These are phyloP conservation scores for Campodea augens DNA, from an alignment of 1,140 invertebrate species.

Conservation along the genomic window DNA sequence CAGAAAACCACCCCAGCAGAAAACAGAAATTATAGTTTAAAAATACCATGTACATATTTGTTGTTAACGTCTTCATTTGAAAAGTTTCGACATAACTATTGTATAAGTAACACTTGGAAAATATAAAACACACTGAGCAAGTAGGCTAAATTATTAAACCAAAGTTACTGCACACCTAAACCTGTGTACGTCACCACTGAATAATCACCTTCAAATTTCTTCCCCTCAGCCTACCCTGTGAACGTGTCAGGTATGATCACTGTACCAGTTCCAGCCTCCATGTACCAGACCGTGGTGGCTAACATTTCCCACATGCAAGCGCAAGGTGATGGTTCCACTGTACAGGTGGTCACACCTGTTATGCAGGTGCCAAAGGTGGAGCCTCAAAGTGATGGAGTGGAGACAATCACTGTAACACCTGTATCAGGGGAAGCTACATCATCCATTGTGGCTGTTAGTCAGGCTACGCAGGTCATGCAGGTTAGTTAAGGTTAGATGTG, in stretches of 20 bases:
- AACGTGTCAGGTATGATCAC: constrained; percentile 87
- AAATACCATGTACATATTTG: too few relatives aligned
- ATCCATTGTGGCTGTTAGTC: background rate
- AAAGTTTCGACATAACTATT: too few relatives aligned
- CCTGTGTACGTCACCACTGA: too few relatives aligned
- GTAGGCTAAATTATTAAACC: too few relatives aligned
- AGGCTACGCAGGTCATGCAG: background rate
- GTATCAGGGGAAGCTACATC: constrained; percentile 19
- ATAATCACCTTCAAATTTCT: too few relatives aligned
- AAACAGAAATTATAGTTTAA: too few relatives aligned
- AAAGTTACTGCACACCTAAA: too few relatives aligned
- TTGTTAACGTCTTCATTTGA: too few relatives aligned
- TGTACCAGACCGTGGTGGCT: constrained; percentile 91
- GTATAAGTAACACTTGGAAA: too few relatives aligned
- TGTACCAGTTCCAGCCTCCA: constrained; percentile 79
- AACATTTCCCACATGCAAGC: constrained; percentile 64
- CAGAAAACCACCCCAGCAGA: too few relatives aligned
- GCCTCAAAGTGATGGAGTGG: constrained; percentile 38
- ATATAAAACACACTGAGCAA: too few relatives aligned
- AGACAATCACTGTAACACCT: constrained; percentile 42
- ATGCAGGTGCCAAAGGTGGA: constrained; percentile 60
- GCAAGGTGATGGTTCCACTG: constrained; percentile 45
- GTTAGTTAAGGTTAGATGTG: too few relatives aligned
- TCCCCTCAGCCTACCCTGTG: constrained; percentile 50
- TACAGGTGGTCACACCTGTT: constrained; percentile 53